Evolutionary conservation across 2,888 invertebrate species (phyloP), one percentile per base, ranked within the genome.

Genomic region (Plebejus anna): DNA sequence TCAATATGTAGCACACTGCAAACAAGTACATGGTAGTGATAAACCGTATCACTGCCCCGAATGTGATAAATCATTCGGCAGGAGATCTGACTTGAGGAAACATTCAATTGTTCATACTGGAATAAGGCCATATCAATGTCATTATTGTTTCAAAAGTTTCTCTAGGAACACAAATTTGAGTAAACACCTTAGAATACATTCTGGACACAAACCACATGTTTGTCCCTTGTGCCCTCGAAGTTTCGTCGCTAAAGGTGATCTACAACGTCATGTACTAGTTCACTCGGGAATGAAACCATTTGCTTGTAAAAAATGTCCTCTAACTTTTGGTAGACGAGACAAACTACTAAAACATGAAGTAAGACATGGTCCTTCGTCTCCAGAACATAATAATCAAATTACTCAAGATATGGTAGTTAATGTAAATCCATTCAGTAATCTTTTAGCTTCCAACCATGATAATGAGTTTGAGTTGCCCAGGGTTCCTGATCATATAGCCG

Each of bases 81-180:
- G 96, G 32, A 91, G 96, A 75, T 96, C 96, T 9, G 96, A 96
- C 88, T 87, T 96, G 66, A 94, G 96, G 79, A 96, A 96, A 82
- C 96, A 96, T 87, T 96, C 96, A 47, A 95, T 97, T 80, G 96
- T 97, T 0, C 97, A 97, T 82, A 96, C 96, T n/a, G 97, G 97
- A 5, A 94, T 95, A 72, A 95, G 96, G 80, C 97, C 97, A 0
- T 97, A 95, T 85, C 96, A 96, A 38, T 97, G 97, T 84, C 94
- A 95, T 42, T 95, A 96, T 80, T 97, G 97, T 83, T 93, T 95
- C 57, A 97, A 97, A 87, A 96, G 96, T 77, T 97, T 97, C 84
- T 96, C 96, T 4, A 92, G 97, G 38, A 97, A 96, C 81, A 96
- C 96, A n/a, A 96, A 96, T 87, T 90, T 96, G 66, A 96, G 96